Percentiles rank a stretch among this genome's conserved stretches.
phyloP scores from a whole-genome alignment of 1,140 invertebrate genomes.

The Leptonema lineaticorne region DNA sequence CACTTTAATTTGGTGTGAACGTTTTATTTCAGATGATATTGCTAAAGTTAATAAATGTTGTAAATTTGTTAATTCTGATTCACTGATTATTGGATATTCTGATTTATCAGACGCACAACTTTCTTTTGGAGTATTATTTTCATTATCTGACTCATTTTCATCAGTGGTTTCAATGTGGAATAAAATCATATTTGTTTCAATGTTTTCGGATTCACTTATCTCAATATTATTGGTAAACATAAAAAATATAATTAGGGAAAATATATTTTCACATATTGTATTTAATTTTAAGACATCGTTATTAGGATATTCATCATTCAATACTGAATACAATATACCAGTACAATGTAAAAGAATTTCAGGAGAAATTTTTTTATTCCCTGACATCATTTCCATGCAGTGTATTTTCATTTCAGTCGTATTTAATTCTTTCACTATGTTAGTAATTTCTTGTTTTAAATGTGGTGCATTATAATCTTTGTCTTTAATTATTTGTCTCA shows the following conservation, averaged over 20 bases:
- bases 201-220: neutral
- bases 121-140: neutral
- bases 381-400: constrained; percentile 69
- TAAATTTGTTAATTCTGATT: constrained; percentile 47
- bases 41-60: constrained; percentile 49
- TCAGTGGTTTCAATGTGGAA: neutral
- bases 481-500: constrained; percentile 68
- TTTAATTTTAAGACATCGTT: constrained; percentile 40
- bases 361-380: constrained; percentile 61
- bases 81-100: constrained; percentile 33
- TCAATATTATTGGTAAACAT: constrained; percentile 31
- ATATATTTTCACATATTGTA: constrained; percentile 43
- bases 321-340: constrained; percentile 51
- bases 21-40: constrained; percentile 41
- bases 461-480: constrained; percentile 51
- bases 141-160: neutral
- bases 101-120: neutral
- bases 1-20: constrained; percentile 43
- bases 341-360: constrained; percentile 58
- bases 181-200: neutral
- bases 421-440: constrained; percentile 65
- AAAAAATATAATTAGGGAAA: constrained; percentile 30
- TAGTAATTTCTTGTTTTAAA: constrained; percentile 54
- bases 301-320: constrained; percentile 38
- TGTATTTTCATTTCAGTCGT: constrained; percentile 73